phyloP scores from a whole-genome alignment of 1,140 invertebrate species.

The Marisa cornuarietis region DNA sequence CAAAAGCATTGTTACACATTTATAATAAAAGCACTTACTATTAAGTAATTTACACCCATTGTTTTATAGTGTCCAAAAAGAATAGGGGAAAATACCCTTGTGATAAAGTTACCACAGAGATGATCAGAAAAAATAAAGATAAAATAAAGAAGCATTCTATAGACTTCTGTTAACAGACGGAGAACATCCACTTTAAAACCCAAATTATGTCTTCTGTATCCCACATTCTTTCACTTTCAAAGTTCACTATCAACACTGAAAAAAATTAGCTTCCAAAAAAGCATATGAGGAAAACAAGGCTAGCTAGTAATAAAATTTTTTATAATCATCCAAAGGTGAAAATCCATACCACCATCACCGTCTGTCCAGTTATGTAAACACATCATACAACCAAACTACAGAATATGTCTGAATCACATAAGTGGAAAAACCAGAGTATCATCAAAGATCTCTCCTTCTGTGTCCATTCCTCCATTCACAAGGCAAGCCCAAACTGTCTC shows the following conservation, averaged over 20 bases:
- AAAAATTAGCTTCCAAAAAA: neutral
- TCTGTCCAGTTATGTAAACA: neutral
- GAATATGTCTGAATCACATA: slow-evolving; percentile 12
- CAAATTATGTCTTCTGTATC: neutral
- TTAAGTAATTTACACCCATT: neutral
- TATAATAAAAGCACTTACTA: too few relatives aligned
- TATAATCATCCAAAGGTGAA: neutral
- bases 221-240: neutral
- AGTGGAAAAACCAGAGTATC: slow-evolving; percentile 56
- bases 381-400: neutral
- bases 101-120: neutral
- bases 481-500: slow-evolving; percentile 45
- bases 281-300: neutral
- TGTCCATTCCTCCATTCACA: slow-evolving; percentile 65
- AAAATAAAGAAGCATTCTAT: too few relatives aligned
- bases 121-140: neutral
- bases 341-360: neutral
- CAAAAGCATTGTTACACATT: too few relatives aligned
- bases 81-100: neutral
- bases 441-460: slow-evolving; percentile 65
- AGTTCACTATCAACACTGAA: neutral
- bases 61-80: neutral
- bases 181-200: neutral
- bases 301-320: neutral
- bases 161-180: too few relatives aligned